Evolutionary conservation across 2,888 invertebrate species (phyloP).

Genomic region (Sycophila texana): DNA sequence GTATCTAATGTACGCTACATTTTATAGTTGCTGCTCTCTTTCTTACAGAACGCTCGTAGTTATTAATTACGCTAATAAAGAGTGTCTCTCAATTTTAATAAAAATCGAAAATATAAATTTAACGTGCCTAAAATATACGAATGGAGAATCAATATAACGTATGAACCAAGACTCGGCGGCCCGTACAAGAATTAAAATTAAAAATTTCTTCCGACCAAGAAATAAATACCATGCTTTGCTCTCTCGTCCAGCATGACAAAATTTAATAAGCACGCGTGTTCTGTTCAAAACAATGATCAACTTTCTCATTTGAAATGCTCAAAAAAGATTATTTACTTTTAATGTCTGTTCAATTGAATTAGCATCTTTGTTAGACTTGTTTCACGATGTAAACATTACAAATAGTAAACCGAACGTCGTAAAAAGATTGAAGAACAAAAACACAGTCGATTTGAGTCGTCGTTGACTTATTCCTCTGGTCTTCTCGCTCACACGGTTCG

Average conservation of each 20-base stretch:
- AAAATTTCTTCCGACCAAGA: constrained; percentile 32
- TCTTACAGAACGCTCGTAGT: constrained; percentile 64
- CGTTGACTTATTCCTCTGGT: constrained; percentile 61
- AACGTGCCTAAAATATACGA: constrained; percentile 74
- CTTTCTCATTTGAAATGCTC: constrained; percentile 50
- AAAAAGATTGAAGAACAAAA: constrained; percentile 67
- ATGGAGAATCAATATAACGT: constrained; percentile 71
- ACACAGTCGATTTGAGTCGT: constrained; percentile 63
- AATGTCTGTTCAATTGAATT: constrained; percentile 56
- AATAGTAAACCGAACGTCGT: constrained; percentile 65
- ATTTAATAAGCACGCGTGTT: constrained; percentile 56
- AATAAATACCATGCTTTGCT: constrained; percentile 30
- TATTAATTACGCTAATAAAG: constrained; percentile 71
- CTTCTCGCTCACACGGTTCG: constrained; percentile 58
- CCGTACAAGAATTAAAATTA: constrained; percentile 54
- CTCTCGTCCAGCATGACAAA: constrained; percentile 32
- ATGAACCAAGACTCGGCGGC: constrained; percentile 67
- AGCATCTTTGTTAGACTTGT: constrained; percentile 70
- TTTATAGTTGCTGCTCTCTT: constrained; percentile 64
- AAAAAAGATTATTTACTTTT: constrained; percentile 48
- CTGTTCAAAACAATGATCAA: constrained; percentile 55
- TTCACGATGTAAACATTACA: constrained; percentile 68
- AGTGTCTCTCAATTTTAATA: constrained; percentile 70
- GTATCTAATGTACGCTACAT: constrained; percentile 65
- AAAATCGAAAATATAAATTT: constrained; percentile 74